Base-by-base conservation (phyloP, 2,888 invertebrate genomes). In the Melipona bicolor region DNA sequence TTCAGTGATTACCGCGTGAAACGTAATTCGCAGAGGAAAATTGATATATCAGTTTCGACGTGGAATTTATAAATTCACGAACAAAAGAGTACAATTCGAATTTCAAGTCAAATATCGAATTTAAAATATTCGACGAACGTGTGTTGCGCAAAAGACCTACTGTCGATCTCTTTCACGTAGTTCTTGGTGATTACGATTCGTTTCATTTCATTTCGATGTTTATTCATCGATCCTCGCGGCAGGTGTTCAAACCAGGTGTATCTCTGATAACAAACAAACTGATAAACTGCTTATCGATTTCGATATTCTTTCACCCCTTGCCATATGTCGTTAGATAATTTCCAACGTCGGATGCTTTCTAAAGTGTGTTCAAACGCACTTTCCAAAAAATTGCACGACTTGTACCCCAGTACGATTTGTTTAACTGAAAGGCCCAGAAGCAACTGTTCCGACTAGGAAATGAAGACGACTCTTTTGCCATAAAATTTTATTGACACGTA, bases 251-350 rank as follows among this genome's bases (percentile, higher is more conserved):
- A 59, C 56, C n/a, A 59, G n/a, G 13, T 59, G 15, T 43, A 43
- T 5, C 5, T n/a, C n/a, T 56, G n/a, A 56, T 59, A n/a, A n/a
- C n/a, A n/a, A n/a, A n/a, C 15, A 59, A 15, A 59, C 56, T 59
- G 56, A 59, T 59, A 59, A 59, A 59, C n/a, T 59, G 24, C n/a
- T n/a, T 59, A 59, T 59, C n/a, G 56, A 59, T 59, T 59, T n/a
- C 15, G 3, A 24, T n/a, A 59, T 59, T 24, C 56, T 5, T 59
- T 5, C 56, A 59, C 13, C 56, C 5, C 5, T 3, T n/a, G 15
- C 56, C n/a, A 59, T 59, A 59, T 5, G n/a, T 5, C 24, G 15
- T n/a, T n/a, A n/a, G 13, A 59, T 56, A 15, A 59, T 15, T 56
- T 59, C 56, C 56, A 59, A 36, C 36, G 9, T 36, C 0, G 36